Evolutionary conservation across 1,140 invertebrate species (phyloP).

Genomic region (Drosophila chauvacae): DNA sequence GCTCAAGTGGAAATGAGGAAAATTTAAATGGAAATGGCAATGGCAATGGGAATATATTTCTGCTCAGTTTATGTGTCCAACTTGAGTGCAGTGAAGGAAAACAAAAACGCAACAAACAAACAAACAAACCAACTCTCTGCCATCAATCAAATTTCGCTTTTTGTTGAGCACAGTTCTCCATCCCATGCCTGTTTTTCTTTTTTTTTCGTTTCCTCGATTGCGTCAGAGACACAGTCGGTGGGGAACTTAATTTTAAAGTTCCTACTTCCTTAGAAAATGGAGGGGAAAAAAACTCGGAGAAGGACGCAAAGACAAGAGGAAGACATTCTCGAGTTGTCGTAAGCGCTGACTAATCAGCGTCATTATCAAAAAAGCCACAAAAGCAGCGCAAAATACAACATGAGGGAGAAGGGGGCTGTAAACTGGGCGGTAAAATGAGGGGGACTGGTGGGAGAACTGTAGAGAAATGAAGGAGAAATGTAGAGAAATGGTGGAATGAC

Average conservation of each 20-base stretch:
- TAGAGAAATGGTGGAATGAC: neutral
- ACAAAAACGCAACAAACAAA: conserved; percentile 18
- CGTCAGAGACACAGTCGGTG: conserved; percentile 27
- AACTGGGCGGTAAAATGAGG: neutral
- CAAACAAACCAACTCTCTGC: conserved; percentile 29
- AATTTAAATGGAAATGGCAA: conserved; percentile 30
- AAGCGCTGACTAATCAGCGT: conserved; percentile 79
- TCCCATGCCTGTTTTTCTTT: neutral
- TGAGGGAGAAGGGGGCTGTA: neutral
- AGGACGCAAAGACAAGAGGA: conserved; percentile 20
- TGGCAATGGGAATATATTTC: conserved; percentile 26
- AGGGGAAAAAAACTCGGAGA: neutral
- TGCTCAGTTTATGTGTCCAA: conserved; percentile 34
- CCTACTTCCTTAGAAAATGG: conserved; percentile 17
- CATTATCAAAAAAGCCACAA: conserved; percentile 77
- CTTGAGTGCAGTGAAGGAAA: conserved; percentile 34
- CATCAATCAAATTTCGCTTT: conserved; percentile 52
- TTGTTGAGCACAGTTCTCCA: conserved; percentile 17
- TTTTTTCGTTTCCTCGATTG: conserved; percentile 16
- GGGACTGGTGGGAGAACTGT: neutral
- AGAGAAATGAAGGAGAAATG: neutral
- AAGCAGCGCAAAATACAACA: conserved; percentile 43
- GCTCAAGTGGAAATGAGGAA: conserved; percentile 14
- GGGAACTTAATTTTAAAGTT: conserved; percentile 46
- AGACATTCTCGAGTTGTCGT: conserved; percentile 61